These are phyloP conservation scores for Solenopsis invicta DNA, from an alignment of 1,140 invertebrate species.

Conservation along the genomic window DNA sequence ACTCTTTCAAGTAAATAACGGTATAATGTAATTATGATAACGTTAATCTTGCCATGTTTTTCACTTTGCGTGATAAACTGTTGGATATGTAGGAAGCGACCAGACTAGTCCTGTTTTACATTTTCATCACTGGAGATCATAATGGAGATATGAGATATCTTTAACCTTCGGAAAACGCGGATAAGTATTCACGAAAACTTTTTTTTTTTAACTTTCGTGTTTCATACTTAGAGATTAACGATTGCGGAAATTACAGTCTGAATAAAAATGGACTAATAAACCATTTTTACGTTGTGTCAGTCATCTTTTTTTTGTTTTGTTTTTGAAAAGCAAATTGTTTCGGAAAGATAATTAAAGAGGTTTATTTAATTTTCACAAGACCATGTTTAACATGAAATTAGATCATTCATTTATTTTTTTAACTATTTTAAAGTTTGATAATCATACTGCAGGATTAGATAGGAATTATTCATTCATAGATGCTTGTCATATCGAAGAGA, in stretches of 20 bases:
- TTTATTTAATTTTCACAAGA: background rate
- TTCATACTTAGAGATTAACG: too few species aligned
- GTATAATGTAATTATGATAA: conserved; percentile 51
- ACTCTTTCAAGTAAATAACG: conserved; percentile 61
- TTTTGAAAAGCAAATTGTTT: too few species aligned
- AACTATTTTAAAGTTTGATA: background rate
- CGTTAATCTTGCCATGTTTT: conserved; percentile 33
- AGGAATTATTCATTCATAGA: conserved; percentile 42
- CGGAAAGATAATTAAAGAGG: too few species aligned
- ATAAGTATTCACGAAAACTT: background rate
- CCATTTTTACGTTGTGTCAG: too few species aligned
- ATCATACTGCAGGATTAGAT: conserved; percentile 2
- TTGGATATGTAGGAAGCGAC: conserved; percentile 20
- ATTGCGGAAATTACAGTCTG: too few species aligned
- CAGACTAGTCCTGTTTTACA: background rate
- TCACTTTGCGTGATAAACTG: conserved; percentile 27
- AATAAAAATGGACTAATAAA: too few species aligned
- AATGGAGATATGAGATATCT: too few species aligned
- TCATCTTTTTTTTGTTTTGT: too few species aligned
- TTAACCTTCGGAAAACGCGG: background rate
- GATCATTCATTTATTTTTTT: background rate
- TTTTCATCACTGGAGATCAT: conserved; percentile 4
- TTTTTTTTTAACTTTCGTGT: background rate
- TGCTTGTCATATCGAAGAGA: conserved; percentile 31
- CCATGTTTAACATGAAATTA: background rate